phyloP scores from a whole-genome alignment of 2,888 invertebrate genomes.

The Nephrotoma flavescens region DNA sequence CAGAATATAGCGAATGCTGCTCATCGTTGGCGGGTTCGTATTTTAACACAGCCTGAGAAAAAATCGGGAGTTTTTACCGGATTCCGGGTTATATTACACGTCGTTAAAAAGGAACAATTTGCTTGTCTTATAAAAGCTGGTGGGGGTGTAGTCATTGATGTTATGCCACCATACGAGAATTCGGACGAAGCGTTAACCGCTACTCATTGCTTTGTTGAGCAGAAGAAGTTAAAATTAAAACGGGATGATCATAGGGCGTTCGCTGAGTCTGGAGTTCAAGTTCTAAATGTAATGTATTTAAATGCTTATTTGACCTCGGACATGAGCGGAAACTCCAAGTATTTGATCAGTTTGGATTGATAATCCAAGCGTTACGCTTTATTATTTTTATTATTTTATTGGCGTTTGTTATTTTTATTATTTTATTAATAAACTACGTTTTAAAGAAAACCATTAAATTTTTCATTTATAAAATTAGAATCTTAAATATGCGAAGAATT shows the following conservation, averaged over 20 bases:
- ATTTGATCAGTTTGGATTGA: background rate
- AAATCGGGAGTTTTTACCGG: conserved; percentile 39
- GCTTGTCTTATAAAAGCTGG: conserved; percentile 62
- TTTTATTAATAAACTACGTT: too few relatives aligned
- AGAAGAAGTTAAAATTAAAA: conserved; percentile 21
- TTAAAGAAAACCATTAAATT: too few relatives aligned
- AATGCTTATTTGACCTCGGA: conserved; percentile 20
- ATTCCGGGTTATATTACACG: conserved; percentile 39
- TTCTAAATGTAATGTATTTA: conserved; percentile 27
- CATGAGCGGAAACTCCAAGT: background rate
- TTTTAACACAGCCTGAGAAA: conserved; percentile 30
- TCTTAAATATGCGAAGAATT: too few relatives aligned
- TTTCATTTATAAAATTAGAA: too few relatives aligned
- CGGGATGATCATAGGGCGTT: conserved; percentile 20
- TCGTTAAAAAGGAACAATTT: conserved; percentile 46
- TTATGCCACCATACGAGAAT: conserved; percentile 19
- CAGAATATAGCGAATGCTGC: conserved; percentile 42
- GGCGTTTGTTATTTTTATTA: too few relatives aligned
- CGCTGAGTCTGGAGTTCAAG: conserved; percentile 18
- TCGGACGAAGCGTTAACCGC: conserved; percentile 16
- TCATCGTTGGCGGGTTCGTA: conserved; percentile 51
- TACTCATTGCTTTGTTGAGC: conserved; percentile 29
- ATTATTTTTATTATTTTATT: too few relatives aligned
- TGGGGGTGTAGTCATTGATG: conserved; percentile 50
- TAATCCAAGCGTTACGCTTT: too few relatives aligned